These are phyloP conservation scores for Ennomos erosarius DNA, from an alignment of 2,888 invertebrate genomes.

Conservation along the genomic window DNA sequence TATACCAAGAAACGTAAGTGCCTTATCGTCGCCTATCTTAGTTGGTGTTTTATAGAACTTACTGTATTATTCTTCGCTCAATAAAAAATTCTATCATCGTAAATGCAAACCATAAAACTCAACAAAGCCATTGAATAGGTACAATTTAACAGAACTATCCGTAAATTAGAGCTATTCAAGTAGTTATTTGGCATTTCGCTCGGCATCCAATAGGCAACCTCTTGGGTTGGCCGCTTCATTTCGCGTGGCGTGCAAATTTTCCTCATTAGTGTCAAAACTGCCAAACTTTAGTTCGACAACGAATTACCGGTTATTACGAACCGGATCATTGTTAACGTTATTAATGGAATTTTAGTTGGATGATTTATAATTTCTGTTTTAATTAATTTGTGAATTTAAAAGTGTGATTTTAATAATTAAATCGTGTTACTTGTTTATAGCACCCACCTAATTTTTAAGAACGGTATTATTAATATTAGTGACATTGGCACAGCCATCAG, in stretches of 20 bases:
- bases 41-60: too few relatives aligned
- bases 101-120: neutral
- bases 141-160: slow-evolving; percentile 6
- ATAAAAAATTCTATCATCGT: too few relatives aligned
- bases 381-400: slow-evolving; percentile 23
- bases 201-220: slow-evolving; percentile 34
- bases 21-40: too few relatives aligned
- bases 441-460: too few relatives aligned
- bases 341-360: slow-evolving; percentile 36
- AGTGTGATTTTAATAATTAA: too few relatives aligned
- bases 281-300: slow-evolving; percentile 49
- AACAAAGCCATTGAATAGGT: neutral
- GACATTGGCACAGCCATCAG: too few relatives aligned
- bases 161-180: slow-evolving; percentile 25
- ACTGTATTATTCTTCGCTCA: too few relatives aligned
- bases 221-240: slow-evolving; percentile 42
- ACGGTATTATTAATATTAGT: too few relatives aligned
- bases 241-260: slow-evolving; percentile 58
- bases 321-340: slow-evolving; percentile 44
- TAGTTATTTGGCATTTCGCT: slow-evolving; percentile 26
- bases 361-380: slow-evolving; percentile 19
- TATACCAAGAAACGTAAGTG: too few relatives aligned
- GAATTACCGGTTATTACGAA: slow-evolving; percentile 57
- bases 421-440: too few relatives aligned
- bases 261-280: slow-evolving; percentile 64